These are phyloP conservation scores for Macropis europaea DNA, from an alignment of 2,888 invertebrate genomes.

Conservation along the genomic window DNA sequence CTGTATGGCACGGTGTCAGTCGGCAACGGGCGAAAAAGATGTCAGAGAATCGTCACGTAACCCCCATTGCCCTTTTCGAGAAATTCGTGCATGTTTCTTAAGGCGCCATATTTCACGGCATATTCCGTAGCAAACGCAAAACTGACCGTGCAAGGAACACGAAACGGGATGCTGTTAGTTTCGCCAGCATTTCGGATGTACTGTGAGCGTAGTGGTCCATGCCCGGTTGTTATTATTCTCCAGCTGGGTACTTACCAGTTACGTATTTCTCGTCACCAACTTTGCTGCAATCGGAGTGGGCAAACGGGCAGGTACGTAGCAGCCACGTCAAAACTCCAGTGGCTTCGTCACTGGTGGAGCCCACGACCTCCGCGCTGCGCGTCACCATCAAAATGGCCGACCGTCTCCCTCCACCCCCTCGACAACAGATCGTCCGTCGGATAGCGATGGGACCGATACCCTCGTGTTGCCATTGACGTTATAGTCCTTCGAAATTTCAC, in stretches of 20 bases:
- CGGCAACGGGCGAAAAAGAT: conserved; percentile 22
- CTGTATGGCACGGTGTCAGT: neutral
- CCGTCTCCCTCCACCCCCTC: conserved; percentile 43
- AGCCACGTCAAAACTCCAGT: conserved; percentile 94
- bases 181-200: conserved; percentile 55
- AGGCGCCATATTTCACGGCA: conserved; percentile 73
- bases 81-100: conserved; percentile 75
- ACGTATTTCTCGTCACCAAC: conserved; percentile 97
- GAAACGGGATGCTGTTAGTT: conserved; percentile 55
- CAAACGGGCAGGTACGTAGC: conserved; percentile 95
- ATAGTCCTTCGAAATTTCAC: neutral
- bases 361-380: conserved; percentile 87
- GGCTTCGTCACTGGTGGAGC: conserved; percentile 90
- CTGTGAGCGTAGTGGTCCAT: conserved; percentile 78
- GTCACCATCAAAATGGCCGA: conserved; percentile 88
- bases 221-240: conserved; percentile 83
- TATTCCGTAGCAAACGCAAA: conserved; percentile 65
- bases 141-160: conserved; percentile 37
- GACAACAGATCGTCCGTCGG: conserved; percentile 22
- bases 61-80: conserved; percentile 76
- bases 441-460: conserved; percentile 31
- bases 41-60: conserved; percentile 49
- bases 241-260: conserved; percentile 92
- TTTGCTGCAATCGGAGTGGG: conserved; percentile 96
- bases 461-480: neutral